phyloP scores from a whole-genome alignment of 1,140 invertebrate species.

The Yoshiicerus persimilis region DNA sequence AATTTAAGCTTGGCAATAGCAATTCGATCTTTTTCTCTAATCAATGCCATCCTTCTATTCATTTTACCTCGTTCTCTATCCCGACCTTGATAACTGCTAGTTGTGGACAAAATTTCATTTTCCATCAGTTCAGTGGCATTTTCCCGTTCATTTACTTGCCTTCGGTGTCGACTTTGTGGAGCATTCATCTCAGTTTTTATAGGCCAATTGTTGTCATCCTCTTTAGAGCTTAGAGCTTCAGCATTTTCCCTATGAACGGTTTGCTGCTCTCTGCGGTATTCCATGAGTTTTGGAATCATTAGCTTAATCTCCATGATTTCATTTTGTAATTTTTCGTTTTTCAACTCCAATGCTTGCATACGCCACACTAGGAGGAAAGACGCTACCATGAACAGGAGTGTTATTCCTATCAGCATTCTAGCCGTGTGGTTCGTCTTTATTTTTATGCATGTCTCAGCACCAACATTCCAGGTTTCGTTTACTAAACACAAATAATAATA shows the following conservation, averaged over 20 bases:
- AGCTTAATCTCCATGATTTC: neutral
- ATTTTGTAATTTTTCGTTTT: neutral
- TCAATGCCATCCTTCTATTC: neutral
- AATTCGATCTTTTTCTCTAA: neutral
- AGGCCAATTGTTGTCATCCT: neutral
- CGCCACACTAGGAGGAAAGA: neutral
- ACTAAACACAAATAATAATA: neutral
- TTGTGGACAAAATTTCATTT: neutral
- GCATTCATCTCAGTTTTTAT: neutral
- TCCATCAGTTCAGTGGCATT: neutral
- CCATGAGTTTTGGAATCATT: neutral
- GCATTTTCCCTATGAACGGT: no score
- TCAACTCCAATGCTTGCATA: neutral
- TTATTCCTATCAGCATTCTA: constrained; percentile 7
- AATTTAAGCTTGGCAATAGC: constrained; percentile 21
- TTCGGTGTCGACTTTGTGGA: neutral
- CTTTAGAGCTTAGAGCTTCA: neutral
- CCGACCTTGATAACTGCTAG: neutral
- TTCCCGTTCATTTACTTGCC: neutral
- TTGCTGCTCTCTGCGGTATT: neutral
- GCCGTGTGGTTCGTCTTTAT: neutral
- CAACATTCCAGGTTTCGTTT: neutral
- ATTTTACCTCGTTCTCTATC: neutral
- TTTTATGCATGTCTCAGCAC: neutral
- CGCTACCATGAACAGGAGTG: neutral